Evolutionary conservation across 2,797 vertebrate species (phyloP).

Genomic region (Balearica regulorum): DNA sequence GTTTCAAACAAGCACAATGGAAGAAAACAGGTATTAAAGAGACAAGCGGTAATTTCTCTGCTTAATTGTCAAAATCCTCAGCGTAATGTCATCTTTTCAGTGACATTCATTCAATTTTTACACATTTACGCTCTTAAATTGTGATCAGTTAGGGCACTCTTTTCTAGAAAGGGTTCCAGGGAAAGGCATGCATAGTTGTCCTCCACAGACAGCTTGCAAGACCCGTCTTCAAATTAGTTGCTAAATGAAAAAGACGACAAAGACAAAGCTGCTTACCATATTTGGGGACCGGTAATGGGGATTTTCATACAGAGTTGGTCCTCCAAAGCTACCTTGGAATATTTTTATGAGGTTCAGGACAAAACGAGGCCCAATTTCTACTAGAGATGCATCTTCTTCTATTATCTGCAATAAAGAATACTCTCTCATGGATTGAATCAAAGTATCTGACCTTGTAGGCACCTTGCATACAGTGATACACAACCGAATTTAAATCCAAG

Average conservation of each 20-base stretch:
- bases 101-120: background rate
- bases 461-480: background rate
- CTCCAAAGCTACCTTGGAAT: slow-evolving; percentile 96
- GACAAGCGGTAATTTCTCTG: background rate
- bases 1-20: background rate
- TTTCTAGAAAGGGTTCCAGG: background rate
- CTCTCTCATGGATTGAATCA: background rate
- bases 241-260: background rate
- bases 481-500: background rate
- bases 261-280: slow-evolving; percentile 76
- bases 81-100: background rate
- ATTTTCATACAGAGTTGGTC: slow-evolving; percentile 93
- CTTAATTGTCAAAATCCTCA: background rate
- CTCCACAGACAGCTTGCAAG: background rate
- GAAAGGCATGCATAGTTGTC: background rate
- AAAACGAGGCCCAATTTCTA: slow-evolving; percentile 97
- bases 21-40: background rate
- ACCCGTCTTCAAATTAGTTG: background rate
- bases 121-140: background rate
- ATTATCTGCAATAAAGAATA: slow-evolving; percentile 82
- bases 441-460: background rate
- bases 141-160: background rate
- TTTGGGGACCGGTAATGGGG: slow-evolving; percentile 90
- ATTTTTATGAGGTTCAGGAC: slow-evolving; percentile 96
- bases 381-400: slow-evolving; percentile 93